A percentile compares a stretch with the other conserved stretches of the same genome.
Evolutionary conservation across 1,140 invertebrate genomes (phyloP).

Genomic region (Neodiprion pinetum): DNA sequence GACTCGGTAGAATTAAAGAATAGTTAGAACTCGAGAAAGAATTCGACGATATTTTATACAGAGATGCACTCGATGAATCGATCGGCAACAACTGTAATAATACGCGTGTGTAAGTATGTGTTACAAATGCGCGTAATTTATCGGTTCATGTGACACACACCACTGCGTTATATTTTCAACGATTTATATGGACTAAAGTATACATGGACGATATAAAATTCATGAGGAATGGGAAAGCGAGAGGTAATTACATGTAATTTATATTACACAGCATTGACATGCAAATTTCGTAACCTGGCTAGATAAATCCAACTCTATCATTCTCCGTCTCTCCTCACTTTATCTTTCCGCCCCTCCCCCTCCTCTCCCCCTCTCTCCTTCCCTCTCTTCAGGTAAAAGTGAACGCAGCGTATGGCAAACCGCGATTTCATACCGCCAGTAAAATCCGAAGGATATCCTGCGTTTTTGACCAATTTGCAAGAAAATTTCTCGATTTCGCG

Average conservation of each 20-base stretch:
- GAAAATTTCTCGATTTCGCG: no score
- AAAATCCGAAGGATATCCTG: background rate
- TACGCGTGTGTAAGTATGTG: no score
- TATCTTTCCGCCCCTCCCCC: background rate
- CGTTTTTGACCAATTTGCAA: background rate
- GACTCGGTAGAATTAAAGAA: no score
- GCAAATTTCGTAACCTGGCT: constrained; percentile 47
- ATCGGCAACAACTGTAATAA: no score
- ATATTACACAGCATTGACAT: constrained; percentile 63
- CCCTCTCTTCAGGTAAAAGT: background rate
- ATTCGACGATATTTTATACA: no score
- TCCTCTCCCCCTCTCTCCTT: background rate
- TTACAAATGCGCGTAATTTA: background rate
- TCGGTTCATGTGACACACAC: background rate
- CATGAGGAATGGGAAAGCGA: constrained; percentile 46
- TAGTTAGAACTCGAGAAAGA: no score
- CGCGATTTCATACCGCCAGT: background rate
- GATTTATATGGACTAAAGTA: constrained; percentile 47
- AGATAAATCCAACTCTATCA: background rate
- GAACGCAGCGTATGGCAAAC: background rate
- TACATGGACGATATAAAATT: constrained; percentile 28
- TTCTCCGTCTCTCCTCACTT: background rate
- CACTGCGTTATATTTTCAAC: no score
- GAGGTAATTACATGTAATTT: constrained; percentile 62
- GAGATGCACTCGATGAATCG: no score